Evolutionary conservation across 2,888 invertebrate genomes (phyloP).

Genomic region (Arrhopalites spinosus): DNA sequence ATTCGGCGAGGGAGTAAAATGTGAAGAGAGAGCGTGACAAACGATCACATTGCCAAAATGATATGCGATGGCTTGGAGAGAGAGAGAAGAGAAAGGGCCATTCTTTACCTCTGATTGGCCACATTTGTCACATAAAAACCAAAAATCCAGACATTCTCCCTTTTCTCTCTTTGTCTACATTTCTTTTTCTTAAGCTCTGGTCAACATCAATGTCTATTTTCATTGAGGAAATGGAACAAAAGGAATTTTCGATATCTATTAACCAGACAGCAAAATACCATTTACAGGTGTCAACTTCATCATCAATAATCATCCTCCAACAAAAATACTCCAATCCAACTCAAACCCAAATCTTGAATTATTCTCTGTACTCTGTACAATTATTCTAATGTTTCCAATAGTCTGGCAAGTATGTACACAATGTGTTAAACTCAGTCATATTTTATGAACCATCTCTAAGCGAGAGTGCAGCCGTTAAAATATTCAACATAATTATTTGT

Average conservation of each 20-base stretch:
- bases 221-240: background rate
- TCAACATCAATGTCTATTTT: background rate
- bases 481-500: no score
- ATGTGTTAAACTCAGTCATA: no score
- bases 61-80: conserved; percentile 16
- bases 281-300: conserved; percentile 4
- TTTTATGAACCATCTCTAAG: no score
- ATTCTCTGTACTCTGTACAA: background rate
- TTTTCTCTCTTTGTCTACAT: background rate
- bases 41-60: conserved; percentile 34
- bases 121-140: conserved; percentile 40
- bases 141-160: background rate
- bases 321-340: background rate
- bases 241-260: background rate
- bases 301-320: conserved; percentile 1
- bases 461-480: no score
- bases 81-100: conserved; percentile 24
- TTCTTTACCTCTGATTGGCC: conserved; percentile 42
- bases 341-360: background rate
- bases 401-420: background rate
- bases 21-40: conserved; percentile 23
- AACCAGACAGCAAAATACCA: background rate
- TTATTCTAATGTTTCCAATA: background rate
- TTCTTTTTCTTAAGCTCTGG: background rate
- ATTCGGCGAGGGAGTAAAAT: background rate